phyloP scores from a whole-genome alignment of 30 jellyfish, hydroid and myxozoan genomes.

The Sanderia malayensis region DNA sequence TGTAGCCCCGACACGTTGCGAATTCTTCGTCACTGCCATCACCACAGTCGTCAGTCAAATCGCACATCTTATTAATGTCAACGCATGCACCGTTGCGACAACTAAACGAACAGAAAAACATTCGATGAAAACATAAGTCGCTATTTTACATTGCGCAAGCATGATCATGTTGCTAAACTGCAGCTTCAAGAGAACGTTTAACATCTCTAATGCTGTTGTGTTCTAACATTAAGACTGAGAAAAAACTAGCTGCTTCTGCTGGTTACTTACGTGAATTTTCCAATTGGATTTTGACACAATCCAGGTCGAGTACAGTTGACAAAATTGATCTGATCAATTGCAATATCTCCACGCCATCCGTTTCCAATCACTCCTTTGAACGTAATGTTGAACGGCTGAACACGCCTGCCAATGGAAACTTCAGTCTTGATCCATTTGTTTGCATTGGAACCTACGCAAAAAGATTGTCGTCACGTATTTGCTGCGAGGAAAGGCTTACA shows the following conservation, averaged over 20 bases:
- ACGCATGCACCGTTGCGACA: slow-evolving; percentile 91
- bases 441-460: slow-evolving; percentile 9
- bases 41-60: slow-evolving; percentile 95
- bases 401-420: slow-evolving; percentile 93
- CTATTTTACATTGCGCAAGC: too few species aligned
- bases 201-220: too few species aligned
- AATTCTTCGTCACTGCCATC: slow-evolving; percentile 89
- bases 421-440: slow-evolving; percentile 74
- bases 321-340: slow-evolving; percentile 82
- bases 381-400: slow-evolving; percentile 69
- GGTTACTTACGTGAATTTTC: slow-evolving; percentile 86
- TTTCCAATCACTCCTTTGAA: slow-evolving; percentile 87
- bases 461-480: too few species aligned
- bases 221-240: too few species aligned
- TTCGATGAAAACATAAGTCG: too few species aligned
- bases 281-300: slow-evolving; percentile 65
- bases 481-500: too few species aligned
- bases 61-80: slow-evolving; percentile 68
- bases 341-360: slow-evolving; percentile 94
- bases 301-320: slow-evolving; percentile 86
- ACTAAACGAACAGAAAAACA: too few species aligned
- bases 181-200: too few species aligned
- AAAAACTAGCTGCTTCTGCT: too few species aligned
- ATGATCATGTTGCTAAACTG: too few species aligned
- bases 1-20: slow-evolving; percentile 63